Conservation (phyloP, 2,113 vertebrate genomes). For the Lycocorax pyrrhopterus region DNA sequence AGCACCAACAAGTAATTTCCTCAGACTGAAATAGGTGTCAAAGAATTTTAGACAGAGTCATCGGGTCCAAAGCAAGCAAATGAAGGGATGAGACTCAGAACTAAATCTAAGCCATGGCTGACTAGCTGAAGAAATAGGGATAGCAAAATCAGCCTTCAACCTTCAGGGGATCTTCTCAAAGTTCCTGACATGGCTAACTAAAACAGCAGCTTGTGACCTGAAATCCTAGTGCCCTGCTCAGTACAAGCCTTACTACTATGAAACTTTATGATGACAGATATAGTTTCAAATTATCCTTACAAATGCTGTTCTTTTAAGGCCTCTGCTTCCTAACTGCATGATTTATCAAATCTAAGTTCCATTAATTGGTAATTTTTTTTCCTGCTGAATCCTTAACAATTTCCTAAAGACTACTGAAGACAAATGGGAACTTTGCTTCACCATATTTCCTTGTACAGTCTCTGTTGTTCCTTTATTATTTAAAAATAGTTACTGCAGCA, state of each 20-base stretch:
- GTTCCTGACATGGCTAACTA: not conserved
- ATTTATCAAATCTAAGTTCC: not conserved
- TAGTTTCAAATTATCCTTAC: not conserved
- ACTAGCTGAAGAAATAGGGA: not conserved
- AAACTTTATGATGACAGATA: not conserved
- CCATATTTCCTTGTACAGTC: not conserved
- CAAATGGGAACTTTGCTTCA: conserved; percentile 29
- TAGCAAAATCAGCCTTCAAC: not conserved
- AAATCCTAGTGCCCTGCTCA: not conserved
- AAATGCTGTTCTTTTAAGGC: conserved; percentile 35
- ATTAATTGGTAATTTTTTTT: conserved; percentile 52
- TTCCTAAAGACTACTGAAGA: conserved; percentile 11
- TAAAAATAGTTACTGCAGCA: not conserved
- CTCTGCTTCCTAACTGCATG: not conserved
- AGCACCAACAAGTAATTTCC: conserved; percentile 19
- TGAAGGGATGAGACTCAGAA: conserved; percentile 1
- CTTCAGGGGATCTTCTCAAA: not conserved
- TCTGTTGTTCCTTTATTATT: not conserved
- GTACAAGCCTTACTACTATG: not conserved
- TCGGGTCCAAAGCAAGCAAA: not conserved
- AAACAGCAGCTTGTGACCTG: not conserved
- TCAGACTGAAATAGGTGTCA: conserved; percentile 37
- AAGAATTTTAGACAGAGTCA: conserved; percentile 7
- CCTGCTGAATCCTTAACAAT: conserved; percentile 19
- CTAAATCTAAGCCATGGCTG: not conserved